phyloP scores from a whole-genome alignment of 2,113 vertebrate species.

The Suricata suricatta region DNA sequence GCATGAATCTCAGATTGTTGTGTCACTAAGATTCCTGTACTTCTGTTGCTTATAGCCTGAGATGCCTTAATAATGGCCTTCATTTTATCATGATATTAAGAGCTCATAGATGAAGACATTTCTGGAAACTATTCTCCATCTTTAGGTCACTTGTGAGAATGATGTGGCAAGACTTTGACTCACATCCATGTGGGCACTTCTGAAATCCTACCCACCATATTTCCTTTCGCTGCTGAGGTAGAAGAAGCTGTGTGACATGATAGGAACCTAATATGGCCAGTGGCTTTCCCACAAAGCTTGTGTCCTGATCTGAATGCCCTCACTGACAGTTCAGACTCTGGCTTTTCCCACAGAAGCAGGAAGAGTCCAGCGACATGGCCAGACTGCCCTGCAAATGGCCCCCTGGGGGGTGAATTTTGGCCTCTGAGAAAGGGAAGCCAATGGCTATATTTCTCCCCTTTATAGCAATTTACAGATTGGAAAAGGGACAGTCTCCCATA shows the following conservation, averaged over 20 bases:
- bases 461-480: background rate
- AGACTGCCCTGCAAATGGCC: background rate
- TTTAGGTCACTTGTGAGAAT: background rate
- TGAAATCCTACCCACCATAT: background rate
- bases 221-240: background rate
- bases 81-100: background rate
- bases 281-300: background rate
- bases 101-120: background rate
- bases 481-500: background rate
- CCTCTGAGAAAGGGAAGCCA: background rate
- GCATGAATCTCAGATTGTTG: background rate
- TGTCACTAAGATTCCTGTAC: background rate
- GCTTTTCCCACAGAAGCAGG: background rate
- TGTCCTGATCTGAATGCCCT: background rate
- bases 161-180: background rate
- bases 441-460: background rate
- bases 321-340: too few relatives aligned
- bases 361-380: background rate
- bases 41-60: background rate
- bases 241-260: background rate
- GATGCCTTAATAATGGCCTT: background rate
- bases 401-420: background rate
- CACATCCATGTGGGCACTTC: background rate
- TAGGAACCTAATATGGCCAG: background rate
- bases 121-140: background rate